Evolutionary conservation across 1,140 invertebrate genomes (phyloP).

Genomic region (Cyclargus thomasi): DNA sequence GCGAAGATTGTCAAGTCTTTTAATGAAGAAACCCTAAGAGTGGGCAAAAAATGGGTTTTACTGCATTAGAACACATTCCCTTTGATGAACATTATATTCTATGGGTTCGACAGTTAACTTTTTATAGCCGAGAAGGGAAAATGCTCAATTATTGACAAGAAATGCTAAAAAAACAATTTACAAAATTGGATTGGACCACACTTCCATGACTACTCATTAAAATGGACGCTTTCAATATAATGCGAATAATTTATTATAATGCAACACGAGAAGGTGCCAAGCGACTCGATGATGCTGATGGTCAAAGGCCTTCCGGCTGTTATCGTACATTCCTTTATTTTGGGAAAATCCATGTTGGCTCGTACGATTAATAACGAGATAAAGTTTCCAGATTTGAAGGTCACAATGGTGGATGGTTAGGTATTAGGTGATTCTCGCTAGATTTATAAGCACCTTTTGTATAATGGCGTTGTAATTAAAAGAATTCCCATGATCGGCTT

Average conservation of each 20-base stretch:
- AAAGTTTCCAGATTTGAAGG: background rate
- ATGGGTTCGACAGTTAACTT: too few relatives aligned
- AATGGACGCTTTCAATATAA: background rate
- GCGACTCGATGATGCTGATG: background rate
- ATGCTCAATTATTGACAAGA: too few relatives aligned
- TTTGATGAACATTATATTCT: too few relatives aligned
- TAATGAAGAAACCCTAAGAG: too few relatives aligned
- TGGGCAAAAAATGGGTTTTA: too few relatives aligned
- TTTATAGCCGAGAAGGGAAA: too few relatives aligned
- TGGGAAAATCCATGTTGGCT: slow-evolving; percentile 10
- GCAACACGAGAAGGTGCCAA: background rate
- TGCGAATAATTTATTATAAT: background rate
- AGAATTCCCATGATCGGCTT: background rate
- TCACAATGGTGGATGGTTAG: background rate
- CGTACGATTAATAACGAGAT: background rate
- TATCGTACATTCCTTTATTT: slow-evolving; percentile 1
- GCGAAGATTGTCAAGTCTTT: too few relatives aligned
- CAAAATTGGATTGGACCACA: background rate
- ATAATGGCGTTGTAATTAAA: background rate
- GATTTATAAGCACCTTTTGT: background rate
- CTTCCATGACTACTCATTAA: background rate
- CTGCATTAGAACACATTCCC: too few relatives aligned
- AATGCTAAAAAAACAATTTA: too few relatives aligned
- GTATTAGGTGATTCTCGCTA: background rate
- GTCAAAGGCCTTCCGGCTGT: background rate